phyloP scores from a whole-genome alignment of 2,797 vertebrate species.

The Prionace glauca region DNA sequence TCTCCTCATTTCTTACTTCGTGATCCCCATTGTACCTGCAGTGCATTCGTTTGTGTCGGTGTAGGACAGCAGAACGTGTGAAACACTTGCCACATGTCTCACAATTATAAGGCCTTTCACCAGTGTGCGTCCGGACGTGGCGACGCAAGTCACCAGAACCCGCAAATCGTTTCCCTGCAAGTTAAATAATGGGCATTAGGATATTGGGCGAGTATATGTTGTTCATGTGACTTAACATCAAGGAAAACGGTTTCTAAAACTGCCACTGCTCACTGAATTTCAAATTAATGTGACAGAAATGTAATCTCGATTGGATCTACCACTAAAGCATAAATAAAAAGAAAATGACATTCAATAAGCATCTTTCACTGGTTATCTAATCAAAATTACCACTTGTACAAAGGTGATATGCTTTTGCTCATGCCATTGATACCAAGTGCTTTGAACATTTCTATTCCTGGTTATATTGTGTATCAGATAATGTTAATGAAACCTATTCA shows the following conservation, averaged over 20 bases:
- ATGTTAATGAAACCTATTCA: background rate
- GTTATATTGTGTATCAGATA: background rate
- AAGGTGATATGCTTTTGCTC: background rate
- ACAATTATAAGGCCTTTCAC: conserved; percentile 86
- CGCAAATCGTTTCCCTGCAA: conserved; percentile 80
- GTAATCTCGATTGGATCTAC: background rate
- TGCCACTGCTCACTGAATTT: background rate
- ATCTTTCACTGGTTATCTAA: background rate
- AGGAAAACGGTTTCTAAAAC: background rate
- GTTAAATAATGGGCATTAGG: background rate
- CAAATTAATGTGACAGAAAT: background rate
- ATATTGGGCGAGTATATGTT: no score
- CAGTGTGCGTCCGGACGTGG: conserved; percentile 85
- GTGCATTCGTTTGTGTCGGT: conserved; percentile 75
- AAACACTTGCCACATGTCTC: conserved; percentile 83
- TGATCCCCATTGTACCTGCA: conserved; percentile 53
- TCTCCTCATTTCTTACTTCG: conserved; percentile 39
- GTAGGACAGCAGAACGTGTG: conserved; percentile 82
- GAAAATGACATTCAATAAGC: background rate
- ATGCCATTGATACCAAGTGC: background rate
- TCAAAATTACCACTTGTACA: background rate
- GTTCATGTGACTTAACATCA: background rate
- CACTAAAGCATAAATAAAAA: background rate
- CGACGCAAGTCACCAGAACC: conserved; percentile 88
- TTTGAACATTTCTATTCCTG: background rate